Conservation (phyloP, 2,888 invertebrate species). For the Drosophila formosana region DNA sequence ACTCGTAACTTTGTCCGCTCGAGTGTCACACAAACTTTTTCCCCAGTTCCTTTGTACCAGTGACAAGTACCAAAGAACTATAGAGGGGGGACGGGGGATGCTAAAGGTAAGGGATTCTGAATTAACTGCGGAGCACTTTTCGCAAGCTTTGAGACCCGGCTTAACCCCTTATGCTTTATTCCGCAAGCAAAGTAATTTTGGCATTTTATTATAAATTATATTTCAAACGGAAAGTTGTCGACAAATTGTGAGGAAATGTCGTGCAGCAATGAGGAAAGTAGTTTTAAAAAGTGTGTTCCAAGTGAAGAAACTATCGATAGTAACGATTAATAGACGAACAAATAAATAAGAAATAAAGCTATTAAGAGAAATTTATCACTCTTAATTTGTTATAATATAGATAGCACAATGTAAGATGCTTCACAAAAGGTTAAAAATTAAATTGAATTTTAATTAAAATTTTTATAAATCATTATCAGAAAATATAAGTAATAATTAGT, state of each 20-base stretch:
- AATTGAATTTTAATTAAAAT: no score
- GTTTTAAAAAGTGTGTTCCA: background rate
- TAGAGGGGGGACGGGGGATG: background rate
- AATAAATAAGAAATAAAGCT: no score
- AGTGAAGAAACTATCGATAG: background rate
- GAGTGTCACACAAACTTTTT: slow-evolving; percentile 65
- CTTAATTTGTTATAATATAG: no score
- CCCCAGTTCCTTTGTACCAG: slow-evolving; percentile 43
- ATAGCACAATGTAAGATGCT: no score
- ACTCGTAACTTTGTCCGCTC: slow-evolving; percentile 45
- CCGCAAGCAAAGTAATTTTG: slow-evolving; percentile 31
- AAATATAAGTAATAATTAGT: no score
- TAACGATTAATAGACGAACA: background rate
- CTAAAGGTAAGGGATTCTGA: background rate
- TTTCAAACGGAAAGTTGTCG: slow-evolving; percentile 19
- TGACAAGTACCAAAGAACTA: slow-evolving; percentile 32
- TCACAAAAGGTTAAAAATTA: no score
- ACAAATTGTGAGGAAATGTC: slow-evolving; percentile 15
- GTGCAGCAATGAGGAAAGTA: background rate
- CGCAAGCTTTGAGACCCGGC: slow-evolving; percentile 5
- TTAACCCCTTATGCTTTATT: background rate
- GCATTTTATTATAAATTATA: slow-evolving; percentile 40
- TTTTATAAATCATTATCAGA: no score
- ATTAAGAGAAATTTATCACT: no score
- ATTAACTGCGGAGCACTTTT: slow-evolving; percentile 12